Evolutionary conservation across 2,113 vertebrate genomes (phyloP).

Genomic region (Heptranchias perlo): DNA sequence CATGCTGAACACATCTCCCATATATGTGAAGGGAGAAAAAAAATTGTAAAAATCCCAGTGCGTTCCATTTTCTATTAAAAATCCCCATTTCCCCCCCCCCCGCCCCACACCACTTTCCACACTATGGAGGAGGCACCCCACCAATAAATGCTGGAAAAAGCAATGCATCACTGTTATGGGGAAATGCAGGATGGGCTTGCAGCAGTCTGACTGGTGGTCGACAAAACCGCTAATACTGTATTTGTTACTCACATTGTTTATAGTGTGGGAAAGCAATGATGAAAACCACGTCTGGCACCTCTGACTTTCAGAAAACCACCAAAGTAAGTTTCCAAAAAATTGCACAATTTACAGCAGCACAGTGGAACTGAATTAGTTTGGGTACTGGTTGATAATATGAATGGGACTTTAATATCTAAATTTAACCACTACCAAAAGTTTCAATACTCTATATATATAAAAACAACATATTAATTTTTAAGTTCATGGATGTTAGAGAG

Average conservation of each 20-base stretch:
- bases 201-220: neutral
- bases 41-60: neutral
- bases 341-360: neutral
- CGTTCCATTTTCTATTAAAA: neutral
- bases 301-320: neutral
- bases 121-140: neutral
- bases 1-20: neutral
- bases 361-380: neutral
- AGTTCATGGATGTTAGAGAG: neutral
- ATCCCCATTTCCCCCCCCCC: neutral
- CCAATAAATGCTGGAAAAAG: neutral
- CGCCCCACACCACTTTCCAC: neutral
- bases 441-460: neutral
- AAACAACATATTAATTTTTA: neutral
- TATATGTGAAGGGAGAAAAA: neutral
- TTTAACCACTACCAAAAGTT: neutral
- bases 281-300: neutral
- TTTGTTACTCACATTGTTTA: neutral
- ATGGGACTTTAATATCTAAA: neutral
- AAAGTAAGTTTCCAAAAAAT: neutral
- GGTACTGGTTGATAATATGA: neutral
- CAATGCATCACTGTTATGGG: neutral
- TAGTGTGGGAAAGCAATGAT: neutral
- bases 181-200: neutral
- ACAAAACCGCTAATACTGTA: neutral